Percentiles rank a stretch among this genome's conserved stretches.
phyloP scores from a whole-genome alignment of 1,140 invertebrate species.

The Diorhabda sublineata region DNA sequence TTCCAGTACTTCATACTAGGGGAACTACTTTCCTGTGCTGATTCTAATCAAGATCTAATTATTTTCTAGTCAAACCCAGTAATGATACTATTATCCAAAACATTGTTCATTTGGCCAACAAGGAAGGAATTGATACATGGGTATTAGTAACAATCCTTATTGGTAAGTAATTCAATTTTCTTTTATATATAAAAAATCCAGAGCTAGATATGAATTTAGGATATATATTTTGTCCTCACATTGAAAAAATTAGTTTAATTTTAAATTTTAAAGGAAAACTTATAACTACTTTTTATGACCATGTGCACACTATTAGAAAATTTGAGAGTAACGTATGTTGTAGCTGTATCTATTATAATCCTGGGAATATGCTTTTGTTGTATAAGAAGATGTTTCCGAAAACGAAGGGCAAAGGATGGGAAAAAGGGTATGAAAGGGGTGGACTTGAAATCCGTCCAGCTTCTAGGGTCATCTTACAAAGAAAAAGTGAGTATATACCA shows the following conservation, averaged over 20 bases:
- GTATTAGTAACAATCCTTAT: slow-evolving; percentile 68
- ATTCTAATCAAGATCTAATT: slow-evolving; percentile 19
- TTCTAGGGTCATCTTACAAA: slow-evolving; percentile 93
- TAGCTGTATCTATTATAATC: slow-evolving; percentile 73
- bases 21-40: slow-evolving; percentile 25
- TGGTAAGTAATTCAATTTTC: slow-evolving; percentile 46
- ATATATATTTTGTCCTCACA: too few relatives aligned
- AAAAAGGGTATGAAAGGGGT: slow-evolving; percentile 95
- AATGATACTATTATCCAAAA: slow-evolving; percentile 43
- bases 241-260: too few relatives aligned
- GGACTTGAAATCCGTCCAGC: slow-evolving; percentile 92
- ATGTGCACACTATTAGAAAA: too few relatives aligned
- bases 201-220: too few relatives aligned
- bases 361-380: slow-evolving; percentile 90
- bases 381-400: slow-evolving; percentile 91
- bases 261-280: too few relatives aligned
- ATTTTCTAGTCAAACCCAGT: slow-evolving; percentile 27
- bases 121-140: slow-evolving; percentile 68
- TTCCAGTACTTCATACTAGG: slow-evolving; percentile 27
- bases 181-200: too few relatives aligned
- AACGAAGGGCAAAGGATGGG: slow-evolving; percentile 90
- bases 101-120: slow-evolving; percentile 56
- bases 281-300: too few relatives aligned
- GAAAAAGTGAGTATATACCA: slow-evolving; percentile 74
- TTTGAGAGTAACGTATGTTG: slow-evolving; percentile 16